Evolutionary conservation across 2,113 vertebrate genomes (phyloP).

Genomic region (Oenanthe oenanthe): DNA sequence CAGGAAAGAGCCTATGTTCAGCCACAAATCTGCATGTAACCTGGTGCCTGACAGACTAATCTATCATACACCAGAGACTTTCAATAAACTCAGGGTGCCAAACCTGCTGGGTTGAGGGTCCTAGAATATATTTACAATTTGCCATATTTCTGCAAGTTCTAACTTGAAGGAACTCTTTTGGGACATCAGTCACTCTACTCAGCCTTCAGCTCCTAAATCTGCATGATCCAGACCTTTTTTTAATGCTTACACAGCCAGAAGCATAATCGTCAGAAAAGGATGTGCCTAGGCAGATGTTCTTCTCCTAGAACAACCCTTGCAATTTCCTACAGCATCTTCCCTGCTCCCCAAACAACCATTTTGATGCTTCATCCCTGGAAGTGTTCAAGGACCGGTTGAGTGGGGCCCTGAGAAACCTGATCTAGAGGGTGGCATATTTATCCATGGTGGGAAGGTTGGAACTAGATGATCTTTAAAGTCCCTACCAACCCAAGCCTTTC

Average conservation of each 20-base stretch:
- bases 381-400: neutral
- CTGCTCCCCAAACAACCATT: neutral
- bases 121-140: neutral
- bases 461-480: neutral
- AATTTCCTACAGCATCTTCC: neutral
- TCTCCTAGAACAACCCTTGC: neutral
- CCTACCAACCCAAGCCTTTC: neutral
- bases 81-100: constrained; percentile 33
- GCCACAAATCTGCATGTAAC: constrained; percentile 24
- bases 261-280: neutral
- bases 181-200: neutral
- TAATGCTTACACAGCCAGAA: neutral
- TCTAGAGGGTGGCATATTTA: neutral
- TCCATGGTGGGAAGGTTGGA: neutral
- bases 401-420: neutral
- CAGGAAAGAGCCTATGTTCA: neutral
- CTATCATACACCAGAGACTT: neutral
- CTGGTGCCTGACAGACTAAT: constrained; percentile 19
- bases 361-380: neutral
- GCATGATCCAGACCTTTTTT: neutral
- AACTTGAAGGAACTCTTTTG: neutral
- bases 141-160: constrained; percentile 12
- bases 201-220: neutral
- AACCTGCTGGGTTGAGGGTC: neutral
- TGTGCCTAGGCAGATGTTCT: neutral